Evolutionary conservation across 1,140 invertebrate genomes (phyloP).

Genomic region (Temnothorax nylanderi): DNA sequence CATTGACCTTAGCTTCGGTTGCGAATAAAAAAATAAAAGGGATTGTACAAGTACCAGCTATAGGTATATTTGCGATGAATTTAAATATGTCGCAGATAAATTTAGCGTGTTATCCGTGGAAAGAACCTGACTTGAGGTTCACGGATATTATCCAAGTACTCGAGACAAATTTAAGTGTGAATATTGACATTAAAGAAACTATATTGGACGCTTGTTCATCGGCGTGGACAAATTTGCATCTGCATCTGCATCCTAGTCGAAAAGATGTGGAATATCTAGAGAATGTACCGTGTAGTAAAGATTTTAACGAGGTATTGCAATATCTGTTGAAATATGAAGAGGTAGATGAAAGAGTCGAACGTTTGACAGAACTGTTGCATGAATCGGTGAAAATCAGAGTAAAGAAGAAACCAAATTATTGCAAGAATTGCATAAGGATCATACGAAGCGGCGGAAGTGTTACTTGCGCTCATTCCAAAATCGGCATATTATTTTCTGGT

Average conservation of each 20-base stretch:
- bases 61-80: constrained; percentile 89
- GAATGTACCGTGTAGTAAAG: constrained; percentile 78
- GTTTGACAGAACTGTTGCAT: constrained; percentile 87
- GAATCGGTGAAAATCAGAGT: constrained; percentile 89
- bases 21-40: constrained; percentile 86
- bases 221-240: background rate
- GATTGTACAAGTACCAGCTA: constrained; percentile 90
- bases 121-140: constrained; percentile 77
- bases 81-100: constrained; percentile 83
- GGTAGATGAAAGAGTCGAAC: constrained; percentile 84
- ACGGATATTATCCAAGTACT: constrained; percentile 79
- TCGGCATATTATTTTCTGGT: constrained; percentile 97
- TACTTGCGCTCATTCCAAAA: constrained; percentile 89
- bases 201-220: constrained; percentile 70
- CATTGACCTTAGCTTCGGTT: constrained; percentile 87
- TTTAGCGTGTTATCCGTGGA: constrained; percentile 83
- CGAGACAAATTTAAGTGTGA: constrained; percentile 78
- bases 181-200: constrained; percentile 77
- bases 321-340: constrained; percentile 81
- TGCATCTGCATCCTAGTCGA: constrained; percentile 81
- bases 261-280: constrained; percentile 83
- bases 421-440: constrained; percentile 87
- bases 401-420: constrained; percentile 88
- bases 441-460: constrained; percentile 65
- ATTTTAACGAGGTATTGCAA: constrained; percentile 85